A percentile compares a stretch with the other conserved stretches of the same genome.
Conservation (phyloP, 2,113 vertebrate species). For the Poeciliopsis retropinna region DNA sequence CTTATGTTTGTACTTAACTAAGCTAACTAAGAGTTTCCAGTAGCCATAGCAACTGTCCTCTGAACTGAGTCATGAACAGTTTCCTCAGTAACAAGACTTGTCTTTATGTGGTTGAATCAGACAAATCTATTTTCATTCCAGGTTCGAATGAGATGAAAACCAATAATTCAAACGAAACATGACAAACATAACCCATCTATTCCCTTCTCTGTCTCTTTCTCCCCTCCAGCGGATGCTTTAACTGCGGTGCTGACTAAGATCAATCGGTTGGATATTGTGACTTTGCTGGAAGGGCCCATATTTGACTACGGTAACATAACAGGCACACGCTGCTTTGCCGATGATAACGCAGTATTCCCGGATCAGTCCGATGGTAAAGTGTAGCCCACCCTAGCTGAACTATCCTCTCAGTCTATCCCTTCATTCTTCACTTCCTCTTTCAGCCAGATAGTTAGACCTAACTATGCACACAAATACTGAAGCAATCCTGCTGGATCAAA, state of each 20-base stretch:
- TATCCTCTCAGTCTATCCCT: conserved; percentile 77
- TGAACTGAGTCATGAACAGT: not conserved
- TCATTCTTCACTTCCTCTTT: conserved; percentile 74
- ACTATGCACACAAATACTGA: conserved; percentile 55
- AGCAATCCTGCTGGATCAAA: conserved; percentile 49
- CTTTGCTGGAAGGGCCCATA: conserved; percentile 99
- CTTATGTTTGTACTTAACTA: too few species aligned
- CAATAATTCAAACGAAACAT: not conserved
- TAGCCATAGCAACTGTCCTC: too few species aligned
- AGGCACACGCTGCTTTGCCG: conserved; percentile 99
- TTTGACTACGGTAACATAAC: conserved; percentile 99
- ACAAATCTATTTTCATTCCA: not conserved
- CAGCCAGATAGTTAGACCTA: conserved; percentile 60
- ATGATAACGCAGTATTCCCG: conserved; percentile 96
- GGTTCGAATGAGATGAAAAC: not conserved
- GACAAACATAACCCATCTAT: not conserved
- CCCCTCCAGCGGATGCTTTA: conserved; percentile 94
- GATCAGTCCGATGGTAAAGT: conserved; percentile 98
- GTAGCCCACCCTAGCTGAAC: conserved; percentile 85
- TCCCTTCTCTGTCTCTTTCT: conserved; percentile 37
- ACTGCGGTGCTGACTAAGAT: conserved; percentile 97
- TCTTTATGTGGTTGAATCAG: not conserved
- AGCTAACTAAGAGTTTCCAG: not conserved
- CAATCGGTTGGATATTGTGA: conserved; percentile 99
- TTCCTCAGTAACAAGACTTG: not conserved